Base-by-base conservation (phyloP, 2,113 vertebrate genomes). In the Scophthalmus maximus region DNA sequence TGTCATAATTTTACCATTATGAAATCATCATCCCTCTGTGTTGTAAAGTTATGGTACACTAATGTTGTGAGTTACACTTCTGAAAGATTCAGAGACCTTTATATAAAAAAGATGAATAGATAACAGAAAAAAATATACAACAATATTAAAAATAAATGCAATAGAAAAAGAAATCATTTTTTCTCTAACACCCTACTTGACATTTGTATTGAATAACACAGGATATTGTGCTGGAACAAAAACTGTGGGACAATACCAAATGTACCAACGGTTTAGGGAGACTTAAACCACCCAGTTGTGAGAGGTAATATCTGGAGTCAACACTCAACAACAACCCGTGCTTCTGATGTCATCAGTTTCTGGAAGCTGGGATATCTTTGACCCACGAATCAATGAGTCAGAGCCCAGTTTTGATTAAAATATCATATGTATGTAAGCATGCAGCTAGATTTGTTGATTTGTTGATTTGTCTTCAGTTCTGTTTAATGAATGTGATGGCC, bases 381-480 rank as follows among this genome's bases (percentile, higher is more conserved):
- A 25, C 22, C 65, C 46, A 56, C 11, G 4, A 53, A 74, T 65
- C 29, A 55, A 65, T 67, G 53, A 64, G 46, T 47, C 29, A 53
- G 14, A 51, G 56, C 36, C 38, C 27, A 49, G 12, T n/a, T n/a
- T n/a, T n/a, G n/a, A n/a, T 50, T 42, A 4, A 38, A 60, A 46
- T 32, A 9, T n/a, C n/a, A n/a, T n/a, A n/a, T n/a, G n/a, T n/a
- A n/a, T n/a, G n/a, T n/a, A n/a, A n/a, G n/a, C n/a, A n/a, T n/a
- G n/a, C n/a, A n/a, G n/a, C n/a, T n/a, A n/a, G n/a, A n/a, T n/a
- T n/a, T n/a, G n/a, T n/a, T n/a, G n/a, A n/a, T n/a, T n/a, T n/a
- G n/a, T n/a, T n/a, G n/a, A n/a, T n/a, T n/a, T n/a, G n/a, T n/a
- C n/a, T n/a, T n/a, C n/a, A n/a, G n/a, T n/a, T n/a, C n/a, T n/a